phyloP scores from a whole-genome alignment of 2,113 vertebrate species.

The Struthidea cinerea region DNA sequence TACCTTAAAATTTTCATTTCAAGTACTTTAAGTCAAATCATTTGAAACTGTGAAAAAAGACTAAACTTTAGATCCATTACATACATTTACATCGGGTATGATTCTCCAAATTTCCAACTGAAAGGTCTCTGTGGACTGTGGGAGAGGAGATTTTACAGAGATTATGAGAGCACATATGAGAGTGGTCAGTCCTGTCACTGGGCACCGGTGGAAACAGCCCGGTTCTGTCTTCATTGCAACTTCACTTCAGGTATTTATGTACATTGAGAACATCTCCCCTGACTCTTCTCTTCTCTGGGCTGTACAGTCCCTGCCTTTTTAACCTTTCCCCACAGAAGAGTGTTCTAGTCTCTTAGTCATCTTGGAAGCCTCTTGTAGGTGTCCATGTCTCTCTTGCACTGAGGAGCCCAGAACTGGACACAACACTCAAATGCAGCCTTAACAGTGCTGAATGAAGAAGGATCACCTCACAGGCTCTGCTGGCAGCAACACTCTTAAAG shows the following conservation, averaged over 20 bases:
- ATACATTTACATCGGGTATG: neutral
- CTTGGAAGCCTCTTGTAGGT: neutral
- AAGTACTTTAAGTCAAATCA: neutral
- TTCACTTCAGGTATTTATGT: neutral
- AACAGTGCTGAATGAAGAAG: neutral
- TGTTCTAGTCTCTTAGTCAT: neutral
- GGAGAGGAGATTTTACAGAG: neutral
- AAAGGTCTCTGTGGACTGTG: neutral
- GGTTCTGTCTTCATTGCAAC: neutral
- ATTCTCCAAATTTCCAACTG: neutral
- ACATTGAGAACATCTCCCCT: neutral
- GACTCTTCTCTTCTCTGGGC: neutral
- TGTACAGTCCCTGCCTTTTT: neutral
- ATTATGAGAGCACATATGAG: fast-evolving
- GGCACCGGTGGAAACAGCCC: neutral
- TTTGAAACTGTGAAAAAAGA: neutral
- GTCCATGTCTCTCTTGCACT: neutral
- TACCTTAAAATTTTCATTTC: neutral
- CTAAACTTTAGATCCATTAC: neutral
- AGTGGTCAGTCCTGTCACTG: neutral
- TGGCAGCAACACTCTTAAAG: neutral
- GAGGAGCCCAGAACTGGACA: neutral
- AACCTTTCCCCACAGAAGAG: neutral
- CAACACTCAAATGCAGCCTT: neutral
- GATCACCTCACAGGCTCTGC: neutral